Base-by-base conservation (phyloP, 2,888 invertebrate genomes). In the Cartodere bifasciata region DNA sequence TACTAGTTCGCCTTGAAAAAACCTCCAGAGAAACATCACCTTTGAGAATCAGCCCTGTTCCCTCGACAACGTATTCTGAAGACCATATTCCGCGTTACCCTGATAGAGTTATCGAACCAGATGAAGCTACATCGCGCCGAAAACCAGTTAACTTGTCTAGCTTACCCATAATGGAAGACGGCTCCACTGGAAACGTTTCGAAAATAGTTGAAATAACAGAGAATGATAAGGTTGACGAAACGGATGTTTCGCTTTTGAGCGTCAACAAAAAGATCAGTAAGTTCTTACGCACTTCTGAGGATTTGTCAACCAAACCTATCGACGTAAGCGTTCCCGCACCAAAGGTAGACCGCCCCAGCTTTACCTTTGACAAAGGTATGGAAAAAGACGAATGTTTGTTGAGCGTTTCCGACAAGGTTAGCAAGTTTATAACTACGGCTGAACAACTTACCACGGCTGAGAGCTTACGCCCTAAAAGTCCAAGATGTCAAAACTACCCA, bases 21-120 rank as follows among this genome's bases (percentile, higher is more conserved):
- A 81, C 81, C 28, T 80, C 81, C 0, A 60, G 81, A 11, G 82
- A 82, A 54, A 75, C 76, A 28, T 77, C 80, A 3, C 81, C 81
- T 1, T 78, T 80, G 48, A 68, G 73, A 36, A 69, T 78, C 32
- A 73, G 75, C 44, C 77, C 78, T 1, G 69, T 71, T 6, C 77
- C 77, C 1, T 65, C 75, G 3, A 66, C 68, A 21, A 65, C 69
- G 4, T 60, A 63, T 21, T 61, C 63, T 28, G 70, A 70, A 27
- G 69, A 70, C 36, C 69, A 71, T 27, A 68, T 66, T 31, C 76
- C 78, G 3, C 66, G 82, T 32, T 79, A 75, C 49, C 82, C 83
- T 0, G 81, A 83, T 52, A 69, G 72, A 47, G 73, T 82, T 1
- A 71, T 67, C 45, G 82, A 83, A 53, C 82, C 83, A 1, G 82